Conservation (phyloP, 1,140 invertebrate genomes). For the Drosophila parvula region DNA sequence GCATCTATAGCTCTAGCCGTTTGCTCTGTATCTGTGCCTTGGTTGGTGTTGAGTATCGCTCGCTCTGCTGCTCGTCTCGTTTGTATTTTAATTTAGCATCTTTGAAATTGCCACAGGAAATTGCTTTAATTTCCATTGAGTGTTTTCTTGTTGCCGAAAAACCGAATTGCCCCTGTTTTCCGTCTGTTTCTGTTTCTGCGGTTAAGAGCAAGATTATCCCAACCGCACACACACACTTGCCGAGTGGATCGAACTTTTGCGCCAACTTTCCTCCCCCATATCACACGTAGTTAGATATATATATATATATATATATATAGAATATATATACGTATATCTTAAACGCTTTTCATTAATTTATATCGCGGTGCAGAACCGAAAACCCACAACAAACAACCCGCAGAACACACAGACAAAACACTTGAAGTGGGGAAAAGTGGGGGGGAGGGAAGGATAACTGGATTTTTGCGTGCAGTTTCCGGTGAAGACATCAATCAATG, state of each 20-base stretch:
- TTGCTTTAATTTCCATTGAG: slow-evolving; percentile 82
- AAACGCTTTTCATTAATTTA: slow-evolving; percentile 75
- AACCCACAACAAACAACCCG: slow-evolving; percentile 46
- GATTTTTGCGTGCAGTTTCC: slow-evolving; percentile 56
- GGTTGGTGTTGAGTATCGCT: background rate
- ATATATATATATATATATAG: background rate
- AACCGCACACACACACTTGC: slow-evolving; percentile 16
- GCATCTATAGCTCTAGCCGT: slow-evolving; percentile 19
- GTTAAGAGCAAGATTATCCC: slow-evolving; percentile 48
- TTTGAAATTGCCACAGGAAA: slow-evolving; percentile 79
- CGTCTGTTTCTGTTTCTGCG: slow-evolving; percentile 46
- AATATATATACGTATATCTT: slow-evolving; percentile 19
- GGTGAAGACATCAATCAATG: slow-evolving; percentile 52
- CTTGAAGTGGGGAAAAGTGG: background rate
- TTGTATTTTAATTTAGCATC: slow-evolving; percentile 78
- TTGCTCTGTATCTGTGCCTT: slow-evolving; percentile 22
- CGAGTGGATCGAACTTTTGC: slow-evolving; percentile 22
- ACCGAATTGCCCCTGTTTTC: slow-evolving; percentile 54
- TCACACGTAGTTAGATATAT: background rate
- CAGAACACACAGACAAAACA: slow-evolving; percentile 7
- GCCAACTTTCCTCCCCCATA: slow-evolving; percentile 19
- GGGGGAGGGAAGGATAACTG: slow-evolving; percentile 22
- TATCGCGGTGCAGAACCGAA: slow-evolving; percentile 33
- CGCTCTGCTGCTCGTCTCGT: slow-evolving; percentile 17
- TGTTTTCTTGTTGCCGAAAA: slow-evolving; percentile 51